Percentiles rank a stretch among this genome's conserved stretches.
These are phyloP conservation scores for Petromus typicus DNA, from an alignment of 2,113 vertebrate genomes.

Conservation along the genomic window DNA sequence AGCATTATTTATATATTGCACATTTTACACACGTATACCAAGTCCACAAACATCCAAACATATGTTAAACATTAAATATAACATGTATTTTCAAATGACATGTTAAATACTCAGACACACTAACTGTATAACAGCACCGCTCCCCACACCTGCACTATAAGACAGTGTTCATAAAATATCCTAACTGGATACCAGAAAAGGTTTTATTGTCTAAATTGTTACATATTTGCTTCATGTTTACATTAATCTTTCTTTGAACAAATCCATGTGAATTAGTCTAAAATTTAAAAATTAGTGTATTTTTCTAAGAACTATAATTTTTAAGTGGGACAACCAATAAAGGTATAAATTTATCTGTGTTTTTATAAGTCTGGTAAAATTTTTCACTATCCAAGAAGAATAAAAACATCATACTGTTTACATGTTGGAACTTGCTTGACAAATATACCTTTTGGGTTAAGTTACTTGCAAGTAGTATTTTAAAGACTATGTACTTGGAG, in stretches of 20 bases:
- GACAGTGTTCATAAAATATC: constrained; percentile 2
- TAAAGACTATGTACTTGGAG: neutral
- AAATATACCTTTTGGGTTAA: neutral
- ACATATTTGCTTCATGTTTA: neutral
- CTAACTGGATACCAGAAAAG: neutral
- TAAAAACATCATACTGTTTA: neutral
- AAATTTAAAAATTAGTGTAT: neutral
- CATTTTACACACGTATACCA: neutral
- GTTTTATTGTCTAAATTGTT: neutral
- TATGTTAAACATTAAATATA: neutral
- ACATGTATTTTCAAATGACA: neutral
- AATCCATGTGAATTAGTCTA: neutral
- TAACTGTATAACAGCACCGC: neutral
- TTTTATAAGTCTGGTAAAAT: neutral
- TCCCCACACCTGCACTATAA: neutral
- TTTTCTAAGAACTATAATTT: neutral
- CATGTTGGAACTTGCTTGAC: neutral
- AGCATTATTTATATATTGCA: too few species aligned
- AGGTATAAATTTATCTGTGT: neutral
- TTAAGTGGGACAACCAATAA: neutral
- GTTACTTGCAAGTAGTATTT: neutral
- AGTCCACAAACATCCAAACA: neutral
- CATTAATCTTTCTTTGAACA: neutral
- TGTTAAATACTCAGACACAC: neutral
- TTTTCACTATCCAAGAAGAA: constrained; percentile 20